Percentiles rank a stretch among this genome's conserved stretches.
phyloP scores from a whole-genome alignment of 1,140 invertebrate genomes.

The Temnothorax nylanderi region DNA sequence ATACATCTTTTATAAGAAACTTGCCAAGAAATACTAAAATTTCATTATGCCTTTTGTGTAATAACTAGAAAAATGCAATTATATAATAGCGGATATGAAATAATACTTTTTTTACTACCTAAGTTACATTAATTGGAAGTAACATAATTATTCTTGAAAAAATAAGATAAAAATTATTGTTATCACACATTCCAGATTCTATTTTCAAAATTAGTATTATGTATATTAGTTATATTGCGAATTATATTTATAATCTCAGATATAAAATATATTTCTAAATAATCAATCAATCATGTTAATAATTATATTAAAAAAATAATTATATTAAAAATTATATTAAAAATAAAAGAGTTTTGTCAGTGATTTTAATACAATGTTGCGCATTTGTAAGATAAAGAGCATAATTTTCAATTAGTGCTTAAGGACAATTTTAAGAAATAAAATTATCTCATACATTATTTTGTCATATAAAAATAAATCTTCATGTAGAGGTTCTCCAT shows the following conservation, averaged over 20 bases:
- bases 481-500: no score
- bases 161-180: slow-evolving; percentile 29
- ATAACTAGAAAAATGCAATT: neutral
- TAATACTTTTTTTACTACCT: neutral
- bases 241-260: slow-evolving; percentile 32
- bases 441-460: no score
- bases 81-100: neutral
- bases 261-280: neutral
- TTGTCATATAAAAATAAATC: no score
- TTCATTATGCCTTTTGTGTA: neutral
- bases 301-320: no score
- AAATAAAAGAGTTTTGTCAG: no score
- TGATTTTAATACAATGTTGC: no score
- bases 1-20: neutral
- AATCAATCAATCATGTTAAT: no score
- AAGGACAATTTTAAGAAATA: no score
- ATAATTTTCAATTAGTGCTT: no score
- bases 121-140: neutral
- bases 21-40: neutral
- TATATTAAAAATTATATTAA: no score
- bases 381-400: no score
- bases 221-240: neutral
- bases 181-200: slow-evolving; percentile 18
- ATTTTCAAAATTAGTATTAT: slow-evolving; percentile 14
- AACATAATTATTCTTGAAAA: neutral